phyloP scores from a whole-genome alignment of 2,113 vertebrate genomes.

The Pantherophis guttatus region DNA sequence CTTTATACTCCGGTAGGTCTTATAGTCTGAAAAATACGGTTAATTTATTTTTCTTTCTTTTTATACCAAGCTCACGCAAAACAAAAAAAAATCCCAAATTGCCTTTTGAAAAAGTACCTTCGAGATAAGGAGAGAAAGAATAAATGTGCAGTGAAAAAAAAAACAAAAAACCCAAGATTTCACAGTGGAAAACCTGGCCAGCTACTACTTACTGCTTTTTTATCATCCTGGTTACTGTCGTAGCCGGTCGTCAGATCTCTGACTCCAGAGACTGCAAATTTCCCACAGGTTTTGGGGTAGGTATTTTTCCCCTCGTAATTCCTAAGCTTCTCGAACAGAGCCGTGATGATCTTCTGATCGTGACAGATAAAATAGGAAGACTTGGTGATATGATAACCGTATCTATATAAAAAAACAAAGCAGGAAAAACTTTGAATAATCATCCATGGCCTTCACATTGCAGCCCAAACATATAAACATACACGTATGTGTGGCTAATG shows the following conservation, averaged over 20 bases:
- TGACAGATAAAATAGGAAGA: conserved; percentile 97
- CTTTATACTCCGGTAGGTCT: too few relatives aligned
- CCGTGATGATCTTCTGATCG: conserved; percentile 79
- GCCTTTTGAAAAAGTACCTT: too few relatives aligned
- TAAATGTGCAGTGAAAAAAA: background rate
- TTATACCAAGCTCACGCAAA: too few relatives aligned
- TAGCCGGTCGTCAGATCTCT: conserved; percentile 93
- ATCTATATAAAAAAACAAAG: conserved; percentile 72
- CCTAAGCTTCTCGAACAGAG: conserved; percentile 86
- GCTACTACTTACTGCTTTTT: conserved; percentile 77
- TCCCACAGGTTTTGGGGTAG: conserved; percentile 85
- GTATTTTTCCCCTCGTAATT: conserved; percentile 78
- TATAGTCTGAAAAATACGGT: too few relatives aligned
- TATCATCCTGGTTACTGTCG: conserved; percentile 84
- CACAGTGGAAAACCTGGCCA: background rate
- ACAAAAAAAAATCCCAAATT: too few relatives aligned
- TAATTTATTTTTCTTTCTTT: too few relatives aligned
- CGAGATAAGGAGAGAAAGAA: background rate
- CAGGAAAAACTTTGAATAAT: background rate
- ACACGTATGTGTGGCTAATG: too few relatives aligned
- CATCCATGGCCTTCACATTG: rapidly evolving
- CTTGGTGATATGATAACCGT: conserved; percentile 92
- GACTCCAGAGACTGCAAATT: conserved; percentile 80
- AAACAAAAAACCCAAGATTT: background rate
- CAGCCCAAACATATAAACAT: background rate